phyloP scores from a whole-genome alignment of 2,888 invertebrate species.

The Cecidostiba fungosa region DNA sequence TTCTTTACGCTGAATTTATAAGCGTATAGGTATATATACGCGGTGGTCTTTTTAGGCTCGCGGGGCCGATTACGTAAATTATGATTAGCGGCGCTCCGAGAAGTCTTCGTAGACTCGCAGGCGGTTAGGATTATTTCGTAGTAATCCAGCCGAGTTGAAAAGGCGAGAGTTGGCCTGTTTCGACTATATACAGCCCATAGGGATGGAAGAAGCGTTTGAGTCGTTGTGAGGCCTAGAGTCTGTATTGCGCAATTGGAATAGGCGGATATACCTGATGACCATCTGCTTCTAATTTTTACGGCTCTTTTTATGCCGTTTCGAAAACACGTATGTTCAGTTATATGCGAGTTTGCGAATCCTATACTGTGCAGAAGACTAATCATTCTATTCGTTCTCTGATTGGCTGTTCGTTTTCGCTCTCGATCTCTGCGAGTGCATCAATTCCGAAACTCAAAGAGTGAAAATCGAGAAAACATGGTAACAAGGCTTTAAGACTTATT shows the following conservation, averaged over 20 bases:
- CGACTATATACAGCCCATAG: not conserved
- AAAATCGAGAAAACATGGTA: too few species aligned
- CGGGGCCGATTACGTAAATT: constrained; percentile 19
- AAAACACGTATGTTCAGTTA: too few species aligned
- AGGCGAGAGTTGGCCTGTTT: not conserved
- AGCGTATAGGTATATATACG: not conserved
- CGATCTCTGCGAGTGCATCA: too few species aligned
- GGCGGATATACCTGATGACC: not conserved
- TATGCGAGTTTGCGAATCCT: too few species aligned
- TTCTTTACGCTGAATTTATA: constrained; percentile 8
- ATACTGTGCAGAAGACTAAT: too few species aligned
- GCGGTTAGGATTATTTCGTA: not conserved
- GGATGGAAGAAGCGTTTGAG: not conserved
- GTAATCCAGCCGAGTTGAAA: not conserved
- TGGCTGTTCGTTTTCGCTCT: too few species aligned
- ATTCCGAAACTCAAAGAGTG: too few species aligned
- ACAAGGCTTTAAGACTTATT: too few species aligned
- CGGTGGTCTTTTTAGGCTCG: not conserved
- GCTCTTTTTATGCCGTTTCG: too few species aligned
- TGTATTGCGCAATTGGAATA: not conserved
- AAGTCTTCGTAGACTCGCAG: not conserved
- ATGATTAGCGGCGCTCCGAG: constrained; percentile 19
- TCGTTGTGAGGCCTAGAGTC: not conserved
- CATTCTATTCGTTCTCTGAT: too few species aligned
- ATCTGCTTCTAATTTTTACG: constrained; percentile 1